Evolutionary conservation across 2,888 invertebrate species (phyloP), one percentile per base, ranked within the genome.

Genomic region (Argyresthia goedartella): DNA sequence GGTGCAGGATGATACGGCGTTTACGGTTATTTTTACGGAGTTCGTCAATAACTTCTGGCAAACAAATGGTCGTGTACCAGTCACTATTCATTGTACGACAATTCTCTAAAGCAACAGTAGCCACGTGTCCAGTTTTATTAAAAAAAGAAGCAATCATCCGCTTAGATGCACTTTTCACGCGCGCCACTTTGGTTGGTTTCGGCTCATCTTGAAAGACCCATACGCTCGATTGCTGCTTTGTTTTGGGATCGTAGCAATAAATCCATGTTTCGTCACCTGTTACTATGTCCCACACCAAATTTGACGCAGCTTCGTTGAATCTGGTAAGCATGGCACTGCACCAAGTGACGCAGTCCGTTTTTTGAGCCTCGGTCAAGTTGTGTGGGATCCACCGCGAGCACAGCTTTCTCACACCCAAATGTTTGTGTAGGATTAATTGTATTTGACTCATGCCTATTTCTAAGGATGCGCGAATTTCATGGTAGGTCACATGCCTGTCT

Each of bases 241-340:
- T 43, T 43, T 43, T 14, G 43, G 43, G 48, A 49, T 48, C 46
- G 43, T 41, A 47, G 46, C 14, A 50, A 51, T 34, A n/a, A 16
- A 33, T 47, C 2, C 25, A 25, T 39, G 14, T 25, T 51, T 49
- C 50, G 44, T 54, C 34, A 50, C 50, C 50, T 52, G 47, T 39
- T 54, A 25, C 50, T 35, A 54, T 14, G 46, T 54, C 41, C 15
- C 14, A 54, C 46, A 45, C 45, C 50, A 36, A 34, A 25, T 25
- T 2, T 39, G 25, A 45, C 33, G 45, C 36, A 33, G 36, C 34
- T 52, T 42, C 50, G 45, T 52, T 43, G 45, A 52, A 50, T 74
- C 71, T 74, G 72, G 71, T 72, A 66, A 62, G 62, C 57, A 61
- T 64, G 61, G 57, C 63, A 55, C 58, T 58, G 55, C 56, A 59